Percentiles rank a stretch among this genome's conserved stretches.
These are phyloP conservation scores for Typhlichthys subterraneus DNA, from an alignment of 2,797 vertebrate species.

Conservation along the genomic window DNA sequence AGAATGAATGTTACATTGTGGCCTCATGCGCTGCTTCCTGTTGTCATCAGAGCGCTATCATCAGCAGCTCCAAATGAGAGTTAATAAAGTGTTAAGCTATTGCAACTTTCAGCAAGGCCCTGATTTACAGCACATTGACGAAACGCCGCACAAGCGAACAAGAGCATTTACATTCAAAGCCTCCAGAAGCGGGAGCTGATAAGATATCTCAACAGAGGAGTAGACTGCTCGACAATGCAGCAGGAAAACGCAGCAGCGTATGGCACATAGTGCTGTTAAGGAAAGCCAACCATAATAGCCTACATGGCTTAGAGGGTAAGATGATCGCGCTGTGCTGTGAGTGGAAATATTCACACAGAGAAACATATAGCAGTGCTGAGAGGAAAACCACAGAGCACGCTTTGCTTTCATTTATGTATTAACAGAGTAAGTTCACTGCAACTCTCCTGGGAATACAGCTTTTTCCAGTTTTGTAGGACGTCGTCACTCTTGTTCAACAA, in stretches of 20 bases:
- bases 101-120: conserved; percentile 53
- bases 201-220: conserved; percentile 56
- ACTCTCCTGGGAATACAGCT: conserved; percentile 31
- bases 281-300: conserved; percentile 47
- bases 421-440: conserved; percentile 26
- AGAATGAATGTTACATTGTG: conserved; percentile 77
- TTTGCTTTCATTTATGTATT: conserved; percentile 33
- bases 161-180: conserved; percentile 58
- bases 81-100: conserved; percentile 60
- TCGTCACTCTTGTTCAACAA: conserved; percentile 78
- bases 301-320: background rate
- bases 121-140: conserved; percentile 63
- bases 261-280: conserved; percentile 21
- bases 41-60: conserved; percentile 71
- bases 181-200: conserved; percentile 46
- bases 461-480: conserved; percentile 48
- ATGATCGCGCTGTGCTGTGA: conserved; percentile 8
- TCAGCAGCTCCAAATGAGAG: conserved; percentile 42
- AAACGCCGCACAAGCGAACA: conserved; percentile 53
- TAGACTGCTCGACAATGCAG: conserved; percentile 24
- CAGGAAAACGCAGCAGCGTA: conserved; percentile 47
- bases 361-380: conserved; percentile 15
- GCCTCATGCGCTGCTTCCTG: conserved; percentile 80
- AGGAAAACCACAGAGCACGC: conserved; percentile 24
- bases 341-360: conserved; percentile 17